phyloP scores from a whole-genome alignment of 53 echinoderm and acorn worm species.

The Paracentrotus lividus region DNA sequence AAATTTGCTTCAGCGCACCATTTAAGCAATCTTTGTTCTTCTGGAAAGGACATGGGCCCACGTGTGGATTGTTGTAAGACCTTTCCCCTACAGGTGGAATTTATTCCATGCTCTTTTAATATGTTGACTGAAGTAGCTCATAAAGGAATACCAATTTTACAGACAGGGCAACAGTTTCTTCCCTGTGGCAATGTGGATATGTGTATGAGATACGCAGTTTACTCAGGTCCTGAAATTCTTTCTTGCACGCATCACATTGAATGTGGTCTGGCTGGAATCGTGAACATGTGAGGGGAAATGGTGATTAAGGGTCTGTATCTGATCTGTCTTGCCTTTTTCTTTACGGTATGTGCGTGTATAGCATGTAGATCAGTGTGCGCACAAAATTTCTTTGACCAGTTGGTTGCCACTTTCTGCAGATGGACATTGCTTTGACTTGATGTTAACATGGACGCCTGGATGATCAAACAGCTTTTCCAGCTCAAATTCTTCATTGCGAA shows the following conservation, averaged over 20 bases:
- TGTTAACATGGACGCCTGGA: not conserved
- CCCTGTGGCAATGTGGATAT: not conserved
- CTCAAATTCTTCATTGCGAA: not conserved
- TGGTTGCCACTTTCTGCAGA: not conserved
- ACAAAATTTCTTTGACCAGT: too few species aligned
- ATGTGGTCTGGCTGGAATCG: not conserved
- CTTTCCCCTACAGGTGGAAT: not conserved
- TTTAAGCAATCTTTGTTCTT: not conserved
- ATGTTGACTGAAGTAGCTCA: not conserved
- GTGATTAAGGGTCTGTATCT: not conserved
- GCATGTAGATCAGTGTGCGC: too few species aligned
- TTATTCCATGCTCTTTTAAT: not conserved
- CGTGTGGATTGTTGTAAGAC: too few species aligned
- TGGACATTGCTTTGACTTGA: not conserved
- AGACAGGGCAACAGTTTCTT: conserved; percentile 5
- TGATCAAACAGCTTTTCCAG: not conserved
- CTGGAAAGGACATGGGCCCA: not conserved
- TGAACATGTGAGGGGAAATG: not conserved
- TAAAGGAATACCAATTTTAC: not conserved
- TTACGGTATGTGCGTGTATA: too few species aligned
- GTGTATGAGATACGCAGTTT: conserved; percentile 3
- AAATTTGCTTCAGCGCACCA: conserved; percentile 1
- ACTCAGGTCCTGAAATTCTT: not conserved
- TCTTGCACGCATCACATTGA: not conserved
- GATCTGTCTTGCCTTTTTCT: not conserved